Conservation (phyloP, 2,113 vertebrate genomes). For the Baryphthengus martii region DNA sequence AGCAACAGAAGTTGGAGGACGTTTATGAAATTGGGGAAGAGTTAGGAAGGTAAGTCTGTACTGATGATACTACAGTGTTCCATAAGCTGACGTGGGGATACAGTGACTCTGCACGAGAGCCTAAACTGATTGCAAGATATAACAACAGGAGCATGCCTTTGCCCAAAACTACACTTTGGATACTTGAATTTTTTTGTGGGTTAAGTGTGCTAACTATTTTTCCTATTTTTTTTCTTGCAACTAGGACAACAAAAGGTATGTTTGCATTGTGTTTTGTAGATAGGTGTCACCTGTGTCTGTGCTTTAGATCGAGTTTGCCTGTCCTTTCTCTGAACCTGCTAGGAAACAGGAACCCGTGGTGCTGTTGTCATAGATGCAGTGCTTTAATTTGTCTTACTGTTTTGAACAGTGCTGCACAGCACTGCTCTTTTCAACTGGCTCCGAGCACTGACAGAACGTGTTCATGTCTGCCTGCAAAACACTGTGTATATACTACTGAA, state of each 20-base stretch:
- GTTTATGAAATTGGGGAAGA: slow-evolving; percentile 89
- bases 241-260: background rate
- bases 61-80: background rate
- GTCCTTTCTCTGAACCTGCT: background rate
- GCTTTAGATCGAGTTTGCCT: background rate
- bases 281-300: background rate
- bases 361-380: background rate
- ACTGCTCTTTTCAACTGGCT: background rate
- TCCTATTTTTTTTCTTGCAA: background rate
- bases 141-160: background rate
- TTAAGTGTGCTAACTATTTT: background rate
- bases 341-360: background rate
- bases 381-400: background rate
- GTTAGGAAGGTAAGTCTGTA: slow-evolving; percentile 85
- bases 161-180: background rate
- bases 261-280: background rate
- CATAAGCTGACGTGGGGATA: background rate
- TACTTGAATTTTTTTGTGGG: background rate
- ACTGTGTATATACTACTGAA: background rate
- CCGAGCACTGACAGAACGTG: background rate
- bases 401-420: background rate
- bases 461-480: background rate
- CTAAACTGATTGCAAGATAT: background rate
- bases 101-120: background rate
- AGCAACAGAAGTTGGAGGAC: slow-evolving; percentile 92